Percentiles rank a stretch among this genome's conserved stretches.
Conservation (phyloP, 2,888 invertebrate species). For the Ellobium chinense region DNA sequence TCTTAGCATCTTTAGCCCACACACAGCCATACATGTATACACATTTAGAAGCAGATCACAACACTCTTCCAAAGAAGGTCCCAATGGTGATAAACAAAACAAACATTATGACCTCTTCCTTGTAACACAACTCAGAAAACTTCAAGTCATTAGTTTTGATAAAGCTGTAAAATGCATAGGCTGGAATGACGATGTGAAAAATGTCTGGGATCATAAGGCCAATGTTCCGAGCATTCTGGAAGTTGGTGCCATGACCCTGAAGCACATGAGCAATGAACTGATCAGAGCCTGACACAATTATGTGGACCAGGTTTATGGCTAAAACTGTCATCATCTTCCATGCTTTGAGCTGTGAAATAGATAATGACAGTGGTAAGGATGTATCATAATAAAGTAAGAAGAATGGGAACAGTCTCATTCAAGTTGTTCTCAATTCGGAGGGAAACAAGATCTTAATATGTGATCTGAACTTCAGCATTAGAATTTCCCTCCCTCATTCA, state of each 20-base stretch:
- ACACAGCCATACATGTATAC: too few relatives aligned
- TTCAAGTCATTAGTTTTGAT: conserved; percentile 69
- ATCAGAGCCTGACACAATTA: conserved; percentile 73
- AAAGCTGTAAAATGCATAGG: conserved; percentile 73
- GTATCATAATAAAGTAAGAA: too few relatives aligned
- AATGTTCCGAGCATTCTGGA: conserved; percentile 74
- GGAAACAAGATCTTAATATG: too few relatives aligned
- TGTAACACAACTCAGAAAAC: conserved; percentile 74
- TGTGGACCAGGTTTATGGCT: conserved; percentile 74
- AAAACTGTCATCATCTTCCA: conserved; percentile 75
- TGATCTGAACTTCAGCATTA: too few relatives aligned
- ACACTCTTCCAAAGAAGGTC: conserved; percentile 64
- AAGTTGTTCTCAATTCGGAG: too few relatives aligned
- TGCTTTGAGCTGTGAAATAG: conserved; percentile 13
- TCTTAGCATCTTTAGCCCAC: too few relatives aligned
- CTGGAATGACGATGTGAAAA: conserved; percentile 81
- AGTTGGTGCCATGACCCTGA: conserved; percentile 64
- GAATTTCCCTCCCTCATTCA: too few relatives aligned
- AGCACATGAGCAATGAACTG: conserved; percentile 76
- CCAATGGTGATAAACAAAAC: conserved; percentile 70
- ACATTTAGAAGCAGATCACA: conserved; percentile 54
- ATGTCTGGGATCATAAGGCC: conserved; percentile 76
- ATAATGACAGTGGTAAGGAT: too few relatives aligned
- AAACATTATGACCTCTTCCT: conserved; percentile 76
- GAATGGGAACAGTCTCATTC: too few relatives aligned